Percentiles rank a stretch among this genome's conserved stretches.
Evolutionary conservation across 2,113 vertebrate genomes (phyloP).

Genomic region (Phyllostomus hastatus): DNA sequence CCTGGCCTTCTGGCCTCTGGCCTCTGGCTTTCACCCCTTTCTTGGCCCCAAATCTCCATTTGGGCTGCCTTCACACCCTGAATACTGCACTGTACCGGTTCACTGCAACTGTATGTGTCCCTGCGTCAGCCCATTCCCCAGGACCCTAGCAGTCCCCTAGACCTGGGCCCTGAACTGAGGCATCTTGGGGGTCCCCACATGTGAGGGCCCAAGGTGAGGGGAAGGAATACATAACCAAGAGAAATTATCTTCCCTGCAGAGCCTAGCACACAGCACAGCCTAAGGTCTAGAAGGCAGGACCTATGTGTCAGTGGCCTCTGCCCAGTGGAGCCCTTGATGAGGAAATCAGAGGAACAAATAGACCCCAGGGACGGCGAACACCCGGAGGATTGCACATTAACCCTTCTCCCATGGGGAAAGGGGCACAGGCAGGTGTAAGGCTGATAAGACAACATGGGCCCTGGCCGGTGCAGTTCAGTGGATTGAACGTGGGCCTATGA

Average conservation of each 20-base stretch:
- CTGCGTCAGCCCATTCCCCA: rapidly evolving
- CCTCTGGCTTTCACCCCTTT: background rate
- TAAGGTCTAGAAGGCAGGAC: background rate
- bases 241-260: rapidly evolving
- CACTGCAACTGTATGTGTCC: background rate
- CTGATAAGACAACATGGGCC: background rate
- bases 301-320: background rate
- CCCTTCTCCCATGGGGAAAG: no score
- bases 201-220: background rate
- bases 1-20: background rate
- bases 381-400: background rate
- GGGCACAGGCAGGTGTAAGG: background rate
- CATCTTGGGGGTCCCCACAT: no score
- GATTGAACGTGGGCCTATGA: background rate
- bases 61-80: background rate
- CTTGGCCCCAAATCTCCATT: no score
- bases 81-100: background rate
- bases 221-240: background rate
- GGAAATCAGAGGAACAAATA: background rate
- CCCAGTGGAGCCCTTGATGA: background rate
- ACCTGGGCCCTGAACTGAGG: background rate
- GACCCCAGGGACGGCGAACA: background rate
- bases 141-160: background rate
- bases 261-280: no score
- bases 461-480: background rate